phyloP scores from a whole-genome alignment of 2,797 vertebrate genomes.

The Benthosema pterotum region DNA sequence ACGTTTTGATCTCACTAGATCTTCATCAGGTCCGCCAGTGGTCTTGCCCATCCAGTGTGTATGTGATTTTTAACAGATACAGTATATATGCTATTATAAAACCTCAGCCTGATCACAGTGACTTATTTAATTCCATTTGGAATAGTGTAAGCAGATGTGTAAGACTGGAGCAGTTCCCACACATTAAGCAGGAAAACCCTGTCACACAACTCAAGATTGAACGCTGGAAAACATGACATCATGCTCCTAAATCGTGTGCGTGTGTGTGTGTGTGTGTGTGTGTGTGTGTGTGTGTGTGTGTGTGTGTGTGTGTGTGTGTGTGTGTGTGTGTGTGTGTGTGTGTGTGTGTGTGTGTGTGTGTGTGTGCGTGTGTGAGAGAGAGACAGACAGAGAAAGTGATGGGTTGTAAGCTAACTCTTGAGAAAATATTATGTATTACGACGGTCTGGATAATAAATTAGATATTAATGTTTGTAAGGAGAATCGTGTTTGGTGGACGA shows the following conservation, averaged over 20 bases:
- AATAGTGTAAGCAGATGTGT: neutral
- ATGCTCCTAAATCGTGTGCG: slow-evolving; percentile 40
- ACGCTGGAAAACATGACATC: slow-evolving; percentile 46
- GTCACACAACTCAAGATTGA: slow-evolving; percentile 38
- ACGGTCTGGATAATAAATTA: no score
- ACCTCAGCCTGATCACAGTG: no score
- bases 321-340: slow-evolving; percentile 22
- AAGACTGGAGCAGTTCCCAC: slow-evolving; percentile 17
- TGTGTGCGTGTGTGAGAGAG: slow-evolving; percentile 17
- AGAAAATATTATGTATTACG: no score
- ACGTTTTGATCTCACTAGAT: no score
- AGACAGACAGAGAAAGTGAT: neutral
- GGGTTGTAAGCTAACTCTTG: slow-evolving; percentile 9
- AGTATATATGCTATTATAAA: neutral
- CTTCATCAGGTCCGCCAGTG: no score
- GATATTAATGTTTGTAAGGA: no score
- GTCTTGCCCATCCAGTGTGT: neutral
- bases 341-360: slow-evolving; percentile 11
- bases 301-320: slow-evolving; percentile 20
- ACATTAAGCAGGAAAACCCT: slow-evolving; percentile 38
- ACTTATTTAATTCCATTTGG: no score
- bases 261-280: slow-evolving; percentile 26
- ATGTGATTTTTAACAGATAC: neutral
- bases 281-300: slow-evolving; percentile 23
- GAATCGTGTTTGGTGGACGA: neutral